These are phyloP conservation scores for Neopelma chrysocephalum DNA, from an alignment of 2,797 vertebrate species.

Conservation along the genomic window DNA sequence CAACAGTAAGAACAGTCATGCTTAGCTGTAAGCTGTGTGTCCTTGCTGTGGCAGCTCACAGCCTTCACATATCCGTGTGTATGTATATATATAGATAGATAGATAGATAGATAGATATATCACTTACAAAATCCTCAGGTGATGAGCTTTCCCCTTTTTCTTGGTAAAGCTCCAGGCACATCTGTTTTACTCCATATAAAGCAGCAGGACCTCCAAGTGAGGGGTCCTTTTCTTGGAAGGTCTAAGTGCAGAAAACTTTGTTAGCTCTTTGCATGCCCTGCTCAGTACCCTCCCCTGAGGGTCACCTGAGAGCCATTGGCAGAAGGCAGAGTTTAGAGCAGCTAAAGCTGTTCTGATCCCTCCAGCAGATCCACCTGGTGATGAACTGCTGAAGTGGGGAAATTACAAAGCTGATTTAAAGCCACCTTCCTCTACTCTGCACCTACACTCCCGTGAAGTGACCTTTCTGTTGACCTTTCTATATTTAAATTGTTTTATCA, in stretches of 20 bases:
- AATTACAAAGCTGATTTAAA: conserved; percentile 11
- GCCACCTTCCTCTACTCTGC: not conserved
- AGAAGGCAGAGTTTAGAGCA: not conserved
- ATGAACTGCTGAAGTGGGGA: not conserved
- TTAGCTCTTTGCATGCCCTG: not conserved
- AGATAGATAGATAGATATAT: not conserved
- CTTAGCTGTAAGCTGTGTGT: not conserved
- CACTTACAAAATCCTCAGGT: not conserved
- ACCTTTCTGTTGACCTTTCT: not conserved
- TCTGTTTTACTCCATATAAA: not conserved
- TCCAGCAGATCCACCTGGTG: not conserved
- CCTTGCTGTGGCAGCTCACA: not conserved
- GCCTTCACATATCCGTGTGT: not conserved
- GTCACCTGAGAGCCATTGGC: not conserved
- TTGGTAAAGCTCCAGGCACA: not conserved
- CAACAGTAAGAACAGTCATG: not conserved
- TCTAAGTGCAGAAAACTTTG: not conserved
- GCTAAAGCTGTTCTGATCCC: conserved; percentile 20
- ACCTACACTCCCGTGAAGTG: not conserved
- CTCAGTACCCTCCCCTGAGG: not conserved
- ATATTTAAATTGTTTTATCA: not conserved
- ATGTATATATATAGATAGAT: not conserved
- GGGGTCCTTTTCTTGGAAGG: not conserved
- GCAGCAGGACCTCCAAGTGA: not conserved
- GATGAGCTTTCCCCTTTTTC: not conserved